Conservation (phyloP, 2,888 invertebrate species). For the Venusia cambrica region DNA sequence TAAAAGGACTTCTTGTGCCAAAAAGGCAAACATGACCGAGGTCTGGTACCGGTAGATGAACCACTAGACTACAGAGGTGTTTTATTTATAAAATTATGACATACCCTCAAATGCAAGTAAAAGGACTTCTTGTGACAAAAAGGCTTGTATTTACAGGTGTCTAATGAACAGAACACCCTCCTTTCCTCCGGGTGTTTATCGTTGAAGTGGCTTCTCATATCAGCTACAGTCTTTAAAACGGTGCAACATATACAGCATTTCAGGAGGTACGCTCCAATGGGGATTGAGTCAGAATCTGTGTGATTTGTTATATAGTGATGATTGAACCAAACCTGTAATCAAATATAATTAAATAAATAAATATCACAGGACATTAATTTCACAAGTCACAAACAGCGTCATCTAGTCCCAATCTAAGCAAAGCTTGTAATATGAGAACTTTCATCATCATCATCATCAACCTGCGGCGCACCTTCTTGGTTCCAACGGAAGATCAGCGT, state of each 20-base stretch:
- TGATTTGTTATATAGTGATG: slow-evolving; percentile 64
- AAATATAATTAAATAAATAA: too few relatives aligned
- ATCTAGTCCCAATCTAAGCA: too few relatives aligned
- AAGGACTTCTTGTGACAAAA: slow-evolving; percentile 68
- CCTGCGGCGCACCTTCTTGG: too few relatives aligned
- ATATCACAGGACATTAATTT: too few relatives aligned
- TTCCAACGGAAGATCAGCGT: too few relatives aligned
- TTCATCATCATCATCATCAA: too few relatives aligned
- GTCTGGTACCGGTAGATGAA: too few relatives aligned
- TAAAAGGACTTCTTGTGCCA: too few relatives aligned
- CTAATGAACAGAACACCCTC: slow-evolving; percentile 64
- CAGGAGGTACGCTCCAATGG: slow-evolving; percentile 42
- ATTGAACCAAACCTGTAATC: slow-evolving; percentile 61
- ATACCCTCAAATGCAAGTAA: slow-evolving; percentile 67
- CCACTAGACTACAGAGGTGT: too few relatives aligned
- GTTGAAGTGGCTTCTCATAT: slow-evolving; percentile 62
- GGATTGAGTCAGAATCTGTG: slow-evolving; percentile 27
- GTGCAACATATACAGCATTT: slow-evolving; percentile 66
- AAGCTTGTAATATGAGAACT: too few relatives aligned
- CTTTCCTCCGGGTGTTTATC: slow-evolving; percentile 56
- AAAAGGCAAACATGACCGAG: too few relatives aligned
- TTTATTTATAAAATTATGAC: slow-evolving; percentile 8
- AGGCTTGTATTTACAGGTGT: slow-evolving; percentile 61
- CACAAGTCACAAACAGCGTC: too few relatives aligned
- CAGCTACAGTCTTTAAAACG: slow-evolving; percentile 49